Evolutionary conservation across 2,888 invertebrate species (phyloP).

Genomic region (Limenitis camilla): DNA sequence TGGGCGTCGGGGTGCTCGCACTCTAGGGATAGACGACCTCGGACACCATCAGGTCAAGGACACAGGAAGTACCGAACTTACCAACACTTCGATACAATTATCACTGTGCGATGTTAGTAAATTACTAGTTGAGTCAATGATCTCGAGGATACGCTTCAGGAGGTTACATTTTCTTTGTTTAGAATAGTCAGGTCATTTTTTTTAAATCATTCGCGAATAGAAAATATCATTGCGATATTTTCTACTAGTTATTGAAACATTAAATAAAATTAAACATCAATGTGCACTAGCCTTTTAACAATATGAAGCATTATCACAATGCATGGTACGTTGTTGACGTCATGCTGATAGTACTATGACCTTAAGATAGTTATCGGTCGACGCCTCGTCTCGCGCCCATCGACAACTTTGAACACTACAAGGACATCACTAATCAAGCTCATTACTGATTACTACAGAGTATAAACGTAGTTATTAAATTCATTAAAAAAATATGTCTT

Average conservation of each 20-base stretch:
- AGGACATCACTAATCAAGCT: constrained; percentile 48
- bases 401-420: constrained; percentile 55
- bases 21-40: constrained; percentile 38
- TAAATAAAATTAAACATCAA: neutral
- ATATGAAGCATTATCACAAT: constrained; percentile 37
- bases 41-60: constrained; percentile 34
- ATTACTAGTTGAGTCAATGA: constrained; percentile 11
- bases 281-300: constrained; percentile 39
- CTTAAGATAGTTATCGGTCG: constrained; percentile 72
- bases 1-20: constrained; percentile 59
- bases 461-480: no score
- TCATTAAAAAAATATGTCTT: no score
- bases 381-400: constrained; percentile 59
- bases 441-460: constrained; percentile 1
- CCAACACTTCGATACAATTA: constrained; percentile 15
- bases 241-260: no score
- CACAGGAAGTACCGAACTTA: constrained; percentile 24
- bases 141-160: constrained; percentile 1
- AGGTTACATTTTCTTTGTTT: neutral
- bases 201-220: no score
- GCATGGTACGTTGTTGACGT: constrained; percentile 50
- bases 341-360: constrained; percentile 62
- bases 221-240: no score
- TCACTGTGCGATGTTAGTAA: constrained; percentile 7
- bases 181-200: neutral